Conservation (phyloP, 2,888 invertebrate genomes). For the Archips crataeganus region DNA sequence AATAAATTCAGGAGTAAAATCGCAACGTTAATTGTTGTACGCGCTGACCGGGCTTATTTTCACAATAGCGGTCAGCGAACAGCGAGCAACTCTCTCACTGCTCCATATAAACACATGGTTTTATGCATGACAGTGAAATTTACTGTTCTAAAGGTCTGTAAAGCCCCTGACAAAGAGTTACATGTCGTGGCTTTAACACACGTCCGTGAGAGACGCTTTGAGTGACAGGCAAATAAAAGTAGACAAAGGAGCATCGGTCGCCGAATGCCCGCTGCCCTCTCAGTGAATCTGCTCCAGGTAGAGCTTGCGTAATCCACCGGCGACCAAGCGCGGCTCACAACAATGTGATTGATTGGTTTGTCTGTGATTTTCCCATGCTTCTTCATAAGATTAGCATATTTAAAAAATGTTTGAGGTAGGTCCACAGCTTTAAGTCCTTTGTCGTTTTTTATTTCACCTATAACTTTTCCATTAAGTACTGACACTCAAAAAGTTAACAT, state of each 20-base stretch:
- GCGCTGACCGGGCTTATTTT: slow-evolving; percentile 47
- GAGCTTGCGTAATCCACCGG: slow-evolving; percentile 32
- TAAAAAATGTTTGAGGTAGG: not conserved
- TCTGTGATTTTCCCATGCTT: slow-evolving; percentile 25
- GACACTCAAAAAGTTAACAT: too few species aligned
- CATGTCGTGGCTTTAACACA: slow-evolving; percentile 72
- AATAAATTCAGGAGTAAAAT: slow-evolving; percentile 51
- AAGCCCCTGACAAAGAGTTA: slow-evolving; percentile 73
- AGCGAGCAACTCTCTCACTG: slow-evolving; percentile 45
- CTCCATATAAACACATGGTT: slow-evolving; percentile 71
- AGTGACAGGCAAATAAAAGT: slow-evolving; percentile 82
- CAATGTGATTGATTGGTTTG: slow-evolving; percentile 38
- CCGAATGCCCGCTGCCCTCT: slow-evolving; percentile 36
- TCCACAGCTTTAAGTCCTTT: not conserved
- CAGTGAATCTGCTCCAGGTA: slow-evolving; percentile 42
- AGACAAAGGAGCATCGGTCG: slow-evolving; percentile 67
- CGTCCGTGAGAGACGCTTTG: slow-evolving; percentile 70
- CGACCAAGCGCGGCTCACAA: slow-evolving; percentile 24
- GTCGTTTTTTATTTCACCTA: too few species aligned
- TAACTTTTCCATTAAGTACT: too few species aligned
- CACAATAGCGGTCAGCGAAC: slow-evolving; percentile 50
- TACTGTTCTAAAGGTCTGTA: slow-evolving; percentile 73
- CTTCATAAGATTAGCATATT: slow-evolving; percentile 20
- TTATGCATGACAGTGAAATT: slow-evolving; percentile 81
- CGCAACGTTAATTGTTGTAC: slow-evolving; percentile 56